These are phyloP conservation scores for Melanostoma mellinum DNA, from an alignment of 2,888 invertebrate genomes.

Conservation along the genomic window DNA sequence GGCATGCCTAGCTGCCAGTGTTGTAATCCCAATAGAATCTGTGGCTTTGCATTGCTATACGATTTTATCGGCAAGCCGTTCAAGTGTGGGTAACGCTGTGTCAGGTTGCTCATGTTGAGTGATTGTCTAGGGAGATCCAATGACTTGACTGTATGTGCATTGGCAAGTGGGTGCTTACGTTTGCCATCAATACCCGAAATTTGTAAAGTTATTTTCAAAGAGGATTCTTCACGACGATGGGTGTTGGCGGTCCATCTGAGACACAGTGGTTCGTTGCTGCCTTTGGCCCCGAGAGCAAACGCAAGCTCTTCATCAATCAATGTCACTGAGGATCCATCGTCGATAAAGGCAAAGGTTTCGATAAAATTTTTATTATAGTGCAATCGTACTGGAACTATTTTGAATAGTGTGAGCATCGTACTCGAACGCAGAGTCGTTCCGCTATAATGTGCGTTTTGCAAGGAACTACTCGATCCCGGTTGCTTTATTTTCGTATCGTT, in stretches of 20 bases:
- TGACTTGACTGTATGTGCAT: background rate
- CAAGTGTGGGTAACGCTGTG: background rate
- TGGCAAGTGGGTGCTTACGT: background rate
- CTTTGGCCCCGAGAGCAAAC: background rate
- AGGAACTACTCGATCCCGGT: no score
- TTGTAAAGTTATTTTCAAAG: background rate
- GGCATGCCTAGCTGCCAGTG: no score
- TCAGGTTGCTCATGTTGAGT: background rate
- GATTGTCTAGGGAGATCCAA: slow-evolving; percentile 13
- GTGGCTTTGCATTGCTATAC: slow-evolving; percentile 7
- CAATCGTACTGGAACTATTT: slow-evolving; percentile 10
- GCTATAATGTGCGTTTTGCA: no score
- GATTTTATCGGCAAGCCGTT: background rate
- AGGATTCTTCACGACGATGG: no score
- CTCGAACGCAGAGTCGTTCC: background rate
- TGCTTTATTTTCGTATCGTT: no score
- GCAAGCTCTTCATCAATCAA: no score
- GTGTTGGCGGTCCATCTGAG: no score
- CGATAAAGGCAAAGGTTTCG: slow-evolving; percentile 14
- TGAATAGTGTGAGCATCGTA: background rate
- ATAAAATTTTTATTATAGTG: slow-evolving; percentile 3
- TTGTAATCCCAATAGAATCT: background rate
- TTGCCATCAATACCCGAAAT: background rate
- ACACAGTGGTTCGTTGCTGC: background rate
- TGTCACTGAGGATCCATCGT: slow-evolving; percentile 10